Base-by-base conservation (phyloP, 2,888 invertebrate species). In the Acanthopleura granulata region DNA sequence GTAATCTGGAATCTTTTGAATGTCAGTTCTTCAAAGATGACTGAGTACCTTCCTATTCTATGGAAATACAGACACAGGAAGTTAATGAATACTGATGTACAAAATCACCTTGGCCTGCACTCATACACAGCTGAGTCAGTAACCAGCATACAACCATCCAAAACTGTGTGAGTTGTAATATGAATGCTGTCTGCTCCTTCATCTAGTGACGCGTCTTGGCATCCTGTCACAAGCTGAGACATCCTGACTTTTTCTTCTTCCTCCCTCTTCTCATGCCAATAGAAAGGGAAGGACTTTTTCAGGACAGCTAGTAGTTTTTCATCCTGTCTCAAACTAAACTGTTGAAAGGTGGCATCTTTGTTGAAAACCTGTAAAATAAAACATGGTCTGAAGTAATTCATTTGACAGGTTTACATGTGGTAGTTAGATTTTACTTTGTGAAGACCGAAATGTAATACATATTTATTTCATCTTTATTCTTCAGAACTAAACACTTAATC, bases 91-190 rank as follows among this genome's bases (percentile, higher is more conserved):
- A n/a, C n/a, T n/a, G n/a, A n/a, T n/a, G 9, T 40, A 40, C 40
- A 6, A 40, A 25, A 76, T 78, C 86, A 93, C 93, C 92, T 92
- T 74, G 93, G 89, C 79, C 91, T 88, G 78, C 94, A 89, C 89
- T 92, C 93, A 88, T 94, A 94, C 72, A 94, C 92, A 81, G 92
- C 92, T 81, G 89, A 89, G 87, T 92, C 92, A 25, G 94, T 94
- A 69, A 94, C 92, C 79, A 94, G 88, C 75, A 94, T 89, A 88
- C 94, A 94, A 1, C 89, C 90, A 80, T 89, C 86, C 22, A 88
- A 80, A 15, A 88, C 89, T 11, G 89, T 88, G 76, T 87, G 87
- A 22, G 83, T 79, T 29, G 82, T 81, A 61, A 89, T 76, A 9
- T 83, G 83, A 27, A 88, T 84, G 49, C 80, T 81, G 51, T 82